A percentile compares a stretch with the other conserved stretches of the same genome.
Evolutionary conservation across 2,888 invertebrate species (phyloP).

Genomic region (Lasioglossum villosulum): DNA sequence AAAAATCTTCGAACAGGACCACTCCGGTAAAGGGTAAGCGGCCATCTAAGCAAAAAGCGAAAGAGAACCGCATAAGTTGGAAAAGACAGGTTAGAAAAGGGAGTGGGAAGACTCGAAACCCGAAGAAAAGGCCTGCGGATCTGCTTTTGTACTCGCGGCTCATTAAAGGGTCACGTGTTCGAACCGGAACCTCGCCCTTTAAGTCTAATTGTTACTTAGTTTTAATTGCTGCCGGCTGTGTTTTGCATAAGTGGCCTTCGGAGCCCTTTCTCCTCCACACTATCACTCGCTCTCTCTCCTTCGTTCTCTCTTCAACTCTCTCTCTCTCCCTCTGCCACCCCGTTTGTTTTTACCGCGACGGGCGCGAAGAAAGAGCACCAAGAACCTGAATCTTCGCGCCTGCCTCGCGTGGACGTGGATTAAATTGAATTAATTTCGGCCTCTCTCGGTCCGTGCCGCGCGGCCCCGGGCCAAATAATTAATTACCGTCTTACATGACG

Average conservation of each 20-base stretch:
- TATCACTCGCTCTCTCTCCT: no score
- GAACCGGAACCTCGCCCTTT: slow-evolving; percentile 66
- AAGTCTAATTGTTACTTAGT: slow-evolving; percentile 78
- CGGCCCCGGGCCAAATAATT: slow-evolving; percentile 66
- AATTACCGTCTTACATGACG: slow-evolving; percentile 73
- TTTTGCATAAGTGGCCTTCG: slow-evolving; percentile 71
- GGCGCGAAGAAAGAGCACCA: slow-evolving; percentile 33
- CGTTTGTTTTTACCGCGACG: slow-evolving; percentile 63
- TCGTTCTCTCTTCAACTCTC: background rate
- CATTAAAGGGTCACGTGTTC: slow-evolving; percentile 75
- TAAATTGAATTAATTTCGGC: slow-evolving; percentile 77
- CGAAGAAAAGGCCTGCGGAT: slow-evolving; percentile 40
- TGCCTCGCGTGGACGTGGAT: slow-evolving; percentile 70
- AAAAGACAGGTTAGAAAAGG: slow-evolving; percentile 38
- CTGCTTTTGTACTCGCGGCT: slow-evolving; percentile 58
- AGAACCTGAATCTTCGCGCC: slow-evolving; percentile 56
- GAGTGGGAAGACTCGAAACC: slow-evolving; percentile 4
- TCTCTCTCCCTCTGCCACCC: background rate
- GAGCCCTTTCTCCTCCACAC: slow-evolving; percentile 10
- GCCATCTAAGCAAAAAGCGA: background rate
- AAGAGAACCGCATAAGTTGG: slow-evolving; percentile 19
- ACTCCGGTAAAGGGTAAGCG: background rate
- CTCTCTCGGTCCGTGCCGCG: slow-evolving; percentile 59
- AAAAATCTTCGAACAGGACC: background rate
- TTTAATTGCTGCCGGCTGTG: slow-evolving; percentile 75